Evolutionary conservation across 1,140 invertebrate genomes (phyloP), one percentile per base, ranked within the genome.

Genomic region (Macrobrachium nipponense): DNA sequence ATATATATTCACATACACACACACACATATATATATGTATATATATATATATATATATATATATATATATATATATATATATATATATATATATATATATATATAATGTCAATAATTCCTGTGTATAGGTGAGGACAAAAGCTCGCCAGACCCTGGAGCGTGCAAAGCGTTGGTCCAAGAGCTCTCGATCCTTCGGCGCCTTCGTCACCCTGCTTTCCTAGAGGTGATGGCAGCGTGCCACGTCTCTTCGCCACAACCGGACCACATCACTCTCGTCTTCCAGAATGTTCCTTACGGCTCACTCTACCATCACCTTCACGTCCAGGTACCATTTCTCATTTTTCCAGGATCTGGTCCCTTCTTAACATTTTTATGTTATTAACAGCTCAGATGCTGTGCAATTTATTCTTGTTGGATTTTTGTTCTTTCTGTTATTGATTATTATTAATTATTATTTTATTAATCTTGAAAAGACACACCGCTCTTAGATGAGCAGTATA

Each of bases 141-240:
- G 75, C 61, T 10, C 79, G 15, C 66, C 58, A 0, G 79, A 80
- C 44, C 62, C 76, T 11, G 86, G 59, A 0, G 86, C 82, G 0
- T 87, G 86, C 77, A 87, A 83, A 44, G 68, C 79, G n/a, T 58
- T 84, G 12, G 76, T 87, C 66, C 76, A 84, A 23, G 92, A 92
- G 85, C 83, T 91, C 23, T 90, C 91, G 18, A 87, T 87, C 80
- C 87, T 88, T 73, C 90, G 91, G 11, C 91, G 90, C 66, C 87
- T 92, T 5, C 87, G 90, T 58, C 91, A 92, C 88, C 91, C 91
- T 4, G 90, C 90, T 80, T 89, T 92, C 59, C 85, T 92, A 44
- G 87, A 91, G 73, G 87, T 92, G 61, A 91, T 92, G 91, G 92
- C 91, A 12, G 89, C 92, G 15, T 92, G 91, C 89, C 91, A 91